Evolutionary conservation across 2,888 invertebrate genomes (phyloP), one percentile per base, ranked within the genome.

Genomic region (Tenthredo livida): DNA sequence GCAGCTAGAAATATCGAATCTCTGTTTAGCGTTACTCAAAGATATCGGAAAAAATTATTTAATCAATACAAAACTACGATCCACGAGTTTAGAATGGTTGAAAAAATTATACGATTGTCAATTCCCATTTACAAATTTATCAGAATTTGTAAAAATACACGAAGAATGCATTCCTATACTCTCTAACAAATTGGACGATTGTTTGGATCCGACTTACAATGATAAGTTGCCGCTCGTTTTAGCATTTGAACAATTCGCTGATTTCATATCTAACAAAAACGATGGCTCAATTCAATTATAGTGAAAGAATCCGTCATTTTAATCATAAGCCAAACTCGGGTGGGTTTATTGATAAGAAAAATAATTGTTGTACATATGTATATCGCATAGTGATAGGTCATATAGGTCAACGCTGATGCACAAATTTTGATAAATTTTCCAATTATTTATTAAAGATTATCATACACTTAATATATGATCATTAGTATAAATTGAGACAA

Each of bases 151-250:
- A 4, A 15, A 15, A 0, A 70, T 86, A n/a, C 91, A 90, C 72
- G 86, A 86, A 85, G 77, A 83, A 50, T 85, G 85, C 2, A 61
- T 91, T 12, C 88, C 91, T 4, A 50, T 29, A 12, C 84, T 89
- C 12, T 87, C 88, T 10, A 84, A 61, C 5, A 85, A 87, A n/a
- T 84, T 92, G 40, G 54, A 86, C 4, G 89, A 89, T 54, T 86
- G 91, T 85, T 86, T 90, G 47, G 90, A 91, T 85, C 91, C 92
- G 0, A 91, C 88, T 17, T 90, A 90, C 82, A 90, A 89, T 58
- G 91, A 90, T 21, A 91, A 90, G 87, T 85, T 91, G 78, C 86
- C 90, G 4, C 89, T 88, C 85, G 84, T 86, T 85, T 87, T 89
- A 43, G 88, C 90, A 17, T 91, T 88, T 84, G 58, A 89, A 84